Evolutionary conservation across 2,797 vertebrate species (phyloP), one percentile per base, ranked within the genome.

Genomic region (Acestrorhynchus altus): DNA sequence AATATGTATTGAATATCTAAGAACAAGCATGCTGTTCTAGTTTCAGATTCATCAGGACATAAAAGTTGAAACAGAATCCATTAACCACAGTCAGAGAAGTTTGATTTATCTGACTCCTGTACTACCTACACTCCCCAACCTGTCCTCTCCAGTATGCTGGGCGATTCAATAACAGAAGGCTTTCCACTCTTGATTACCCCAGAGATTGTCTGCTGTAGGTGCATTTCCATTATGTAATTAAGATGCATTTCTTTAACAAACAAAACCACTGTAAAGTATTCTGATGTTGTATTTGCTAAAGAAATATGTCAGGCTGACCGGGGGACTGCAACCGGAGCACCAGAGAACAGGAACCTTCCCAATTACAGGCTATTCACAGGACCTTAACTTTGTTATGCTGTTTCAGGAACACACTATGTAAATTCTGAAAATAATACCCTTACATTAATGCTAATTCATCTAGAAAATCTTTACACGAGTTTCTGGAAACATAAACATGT

Each of bases 221-320:
- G 31, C 51, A 67, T 24, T 39, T 42, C 12, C 66, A 69, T 77
- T 60, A 71, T 56, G 74, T 73, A 64, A 70, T 77, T 81, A 77
- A 57, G 54, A 42, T 31, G 56, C 59, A 54, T 75, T 70, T 72
- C 52, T 47, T 20, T 31, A 67, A 76, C 47, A 71, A 49, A 67
- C 39, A 40, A 64, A 78, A 59, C 56, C 69, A 54, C 49, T 77
- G 64, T 56, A 72, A 22, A 28, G 42, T 56, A 73, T 57, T 64
- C 70, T 49, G 42, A 76, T 35, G 60, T 74, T 8, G 28, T 52
- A 46, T 70, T 74, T 57, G 72, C 28, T 63, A 64, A 75, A 67
- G 77, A 80, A 75, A 9, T 59, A 47, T 67, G 51, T 77, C 51
- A 73, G 13, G 20, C 8, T 70, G 63, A 76, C 73, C 77, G 1